Conservation (phyloP, 1,140 invertebrate genomes). For the Pogonomyrmex californicus region DNA sequence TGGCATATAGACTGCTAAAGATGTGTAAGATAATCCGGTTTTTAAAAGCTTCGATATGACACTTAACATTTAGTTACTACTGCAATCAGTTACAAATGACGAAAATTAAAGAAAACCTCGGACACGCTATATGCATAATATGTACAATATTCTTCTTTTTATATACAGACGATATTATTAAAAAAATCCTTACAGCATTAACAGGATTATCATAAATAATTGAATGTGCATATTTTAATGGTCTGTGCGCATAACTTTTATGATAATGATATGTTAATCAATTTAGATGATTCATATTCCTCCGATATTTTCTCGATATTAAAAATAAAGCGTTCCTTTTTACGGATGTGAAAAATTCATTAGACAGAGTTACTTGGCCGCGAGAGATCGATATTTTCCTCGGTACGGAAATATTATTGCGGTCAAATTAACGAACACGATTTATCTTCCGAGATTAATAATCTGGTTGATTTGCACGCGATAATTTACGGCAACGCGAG, state of each 20-base stretch:
- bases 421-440: constrained; percentile 28
- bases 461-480: constrained; percentile 38
- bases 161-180: neutral
- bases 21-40: neutral
- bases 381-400: constrained; percentile 17
- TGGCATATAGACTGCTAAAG: neutral
- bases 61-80: neutral
- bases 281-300: neutral
- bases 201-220: neutral
- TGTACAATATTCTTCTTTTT: neutral
- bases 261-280: constrained; percentile 15
- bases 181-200: neutral
- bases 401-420: constrained; percentile 31
- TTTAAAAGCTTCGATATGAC: neutral
- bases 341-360: constrained; percentile 39
- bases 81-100: neutral
- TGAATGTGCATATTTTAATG: constrained; percentile 14
- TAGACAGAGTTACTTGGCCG: constrained; percentile 23
- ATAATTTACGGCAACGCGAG: constrained; percentile 47
- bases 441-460: constrained; percentile 46
- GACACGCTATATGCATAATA: neutral
- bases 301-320: constrained; percentile 27
- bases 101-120: neutral
- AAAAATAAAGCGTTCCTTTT: constrained; percentile 14
- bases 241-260: neutral